Conservation (phyloP, 2,888 invertebrate species). For the Oscheius sp. region DNA sequence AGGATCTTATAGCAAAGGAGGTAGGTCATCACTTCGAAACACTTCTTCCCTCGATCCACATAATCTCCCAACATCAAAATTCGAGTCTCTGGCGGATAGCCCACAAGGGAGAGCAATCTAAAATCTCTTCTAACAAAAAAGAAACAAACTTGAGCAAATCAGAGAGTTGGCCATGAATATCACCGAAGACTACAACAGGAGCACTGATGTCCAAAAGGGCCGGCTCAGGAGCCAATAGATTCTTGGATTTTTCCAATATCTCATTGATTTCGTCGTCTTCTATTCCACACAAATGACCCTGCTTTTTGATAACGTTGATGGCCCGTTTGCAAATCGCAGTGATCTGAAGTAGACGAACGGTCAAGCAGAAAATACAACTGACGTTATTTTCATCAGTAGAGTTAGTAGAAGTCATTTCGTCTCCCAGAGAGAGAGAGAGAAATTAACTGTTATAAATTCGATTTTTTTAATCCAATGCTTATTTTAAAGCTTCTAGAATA, state of each 20-base stretch:
- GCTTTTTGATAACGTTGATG: conserved; percentile 33
- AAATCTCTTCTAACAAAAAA: too few relatives aligned
- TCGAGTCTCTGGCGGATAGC: conserved; percentile 49
- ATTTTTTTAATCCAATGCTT: too few relatives aligned
- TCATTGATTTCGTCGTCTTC: conserved; percentile 33
- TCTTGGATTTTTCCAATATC: conserved; percentile 23
- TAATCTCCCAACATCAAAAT: conserved; percentile 64
- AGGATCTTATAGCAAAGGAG: conserved; percentile 60
- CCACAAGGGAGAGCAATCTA: conserved; percentile 46
- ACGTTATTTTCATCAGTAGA: too few relatives aligned
- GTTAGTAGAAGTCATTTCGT: too few relatives aligned
- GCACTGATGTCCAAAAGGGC: conserved; percentile 49
- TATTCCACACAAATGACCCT: conserved; percentile 37
- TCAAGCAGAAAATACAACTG: too few relatives aligned
- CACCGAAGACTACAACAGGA: conserved; percentile 60
- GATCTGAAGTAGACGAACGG: too few relatives aligned
- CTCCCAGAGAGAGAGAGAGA: too few relatives aligned
- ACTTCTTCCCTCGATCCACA: conserved; percentile 58
- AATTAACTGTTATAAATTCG: too few relatives aligned
- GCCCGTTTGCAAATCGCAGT: too few relatives aligned
- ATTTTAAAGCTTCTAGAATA: too few relatives aligned
- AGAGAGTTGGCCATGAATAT: conserved; percentile 61
- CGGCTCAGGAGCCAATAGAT: conserved; percentile 36
- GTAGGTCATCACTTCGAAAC: conserved; percentile 56
- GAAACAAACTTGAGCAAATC: conserved; percentile 55